phyloP scores from a whole-genome alignment of 2,797 vertebrate genomes.

The Gymnoscopelus microlampas region DNA sequence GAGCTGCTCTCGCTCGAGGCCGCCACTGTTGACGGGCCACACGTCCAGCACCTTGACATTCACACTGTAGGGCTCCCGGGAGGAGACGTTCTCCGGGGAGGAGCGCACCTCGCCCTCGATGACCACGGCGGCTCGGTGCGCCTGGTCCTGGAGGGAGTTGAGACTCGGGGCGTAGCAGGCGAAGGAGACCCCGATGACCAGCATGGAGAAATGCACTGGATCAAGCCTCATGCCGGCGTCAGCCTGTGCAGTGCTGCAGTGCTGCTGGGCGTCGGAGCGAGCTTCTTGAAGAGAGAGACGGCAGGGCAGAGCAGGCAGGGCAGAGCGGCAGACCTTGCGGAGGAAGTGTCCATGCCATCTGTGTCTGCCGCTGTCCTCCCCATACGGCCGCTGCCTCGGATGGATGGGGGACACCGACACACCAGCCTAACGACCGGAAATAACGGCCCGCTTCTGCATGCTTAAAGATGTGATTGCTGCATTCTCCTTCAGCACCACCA shows the following conservation, averaged over 20 bases:
- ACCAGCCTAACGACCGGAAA: constrained; percentile 88
- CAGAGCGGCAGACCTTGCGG: constrained; percentile 90
- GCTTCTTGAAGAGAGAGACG: constrained; percentile 80
- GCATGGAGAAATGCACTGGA: constrained; percentile 94
- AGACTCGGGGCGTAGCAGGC: constrained; percentile 96
- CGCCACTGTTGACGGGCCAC: constrained; percentile 95
- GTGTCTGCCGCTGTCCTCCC: constrained; percentile 87
- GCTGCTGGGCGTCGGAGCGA: constrained; percentile 85
- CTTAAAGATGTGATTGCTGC: constrained; percentile 83
- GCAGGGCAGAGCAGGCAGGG: constrained; percentile 84
- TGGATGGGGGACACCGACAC: constrained; percentile 72
- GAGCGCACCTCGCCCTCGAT: constrained; percentile 97
- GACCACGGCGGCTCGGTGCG: constrained; percentile 92
- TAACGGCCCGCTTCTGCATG: constrained; percentile 82
- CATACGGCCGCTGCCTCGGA: constrained; percentile 84
- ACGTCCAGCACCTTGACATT: constrained; percentile 95
- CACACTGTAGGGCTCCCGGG: constrained; percentile 85
- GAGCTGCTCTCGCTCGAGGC: constrained; percentile 93
- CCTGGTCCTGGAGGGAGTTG: constrained; percentile 95
- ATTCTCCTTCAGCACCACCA: constrained; percentile 82
- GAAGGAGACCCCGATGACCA: constrained; percentile 95
- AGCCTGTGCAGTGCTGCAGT: constrained; percentile 88
- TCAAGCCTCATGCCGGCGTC: constrained; percentile 95
- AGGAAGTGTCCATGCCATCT: constrained; percentile 95
- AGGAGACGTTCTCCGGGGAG: constrained; percentile 83